Evolutionary conservation across 92 coral and sea anemone species (phyloP).

Genomic region (Palythoa grandis): DNA sequence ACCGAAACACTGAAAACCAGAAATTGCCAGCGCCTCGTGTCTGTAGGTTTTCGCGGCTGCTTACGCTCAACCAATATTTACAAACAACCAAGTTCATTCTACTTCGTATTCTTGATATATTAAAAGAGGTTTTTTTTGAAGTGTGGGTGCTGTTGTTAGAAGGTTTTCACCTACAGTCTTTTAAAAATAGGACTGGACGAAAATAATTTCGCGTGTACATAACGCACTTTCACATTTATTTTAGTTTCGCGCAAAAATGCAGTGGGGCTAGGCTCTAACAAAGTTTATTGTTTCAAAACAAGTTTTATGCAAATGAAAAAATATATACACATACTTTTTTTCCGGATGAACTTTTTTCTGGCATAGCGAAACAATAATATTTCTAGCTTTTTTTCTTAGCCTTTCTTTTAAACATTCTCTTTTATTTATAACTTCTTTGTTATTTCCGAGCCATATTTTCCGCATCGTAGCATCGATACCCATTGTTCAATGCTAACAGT

Average conservation of each 20-base stretch:
- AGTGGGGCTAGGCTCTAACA: too few relatives aligned
- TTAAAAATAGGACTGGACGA: too few relatives aligned
- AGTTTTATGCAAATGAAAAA: not conserved
- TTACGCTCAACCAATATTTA: not conserved
- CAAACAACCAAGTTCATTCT: not conserved
- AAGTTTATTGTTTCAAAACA: too few relatives aligned
- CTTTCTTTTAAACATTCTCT: not conserved
- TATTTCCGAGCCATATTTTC: not conserved
- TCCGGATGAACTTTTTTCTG: too few relatives aligned
- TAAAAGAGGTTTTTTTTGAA: not conserved
- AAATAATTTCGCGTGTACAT: too few relatives aligned
- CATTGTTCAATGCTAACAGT: not conserved
- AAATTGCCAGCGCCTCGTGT: constrained; percentile 4
- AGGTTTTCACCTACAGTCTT: not conserved
- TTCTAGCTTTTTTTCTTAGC: too few relatives aligned
- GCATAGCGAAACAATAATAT: too few relatives aligned
- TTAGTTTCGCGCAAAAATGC: too few relatives aligned
- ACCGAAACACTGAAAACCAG: not conserved
- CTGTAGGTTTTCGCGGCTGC: constrained; percentile 23
- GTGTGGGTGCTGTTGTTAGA: not conserved
- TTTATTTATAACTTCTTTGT: not conserved
- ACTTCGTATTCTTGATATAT: not conserved
- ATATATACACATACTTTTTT: too few relatives aligned
- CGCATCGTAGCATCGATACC: not conserved
- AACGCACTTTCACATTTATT: too few relatives aligned